phyloP scores from a whole-genome alignment of 2,797 vertebrate genomes.

The Oreonectes daqikongensis region DNA sequence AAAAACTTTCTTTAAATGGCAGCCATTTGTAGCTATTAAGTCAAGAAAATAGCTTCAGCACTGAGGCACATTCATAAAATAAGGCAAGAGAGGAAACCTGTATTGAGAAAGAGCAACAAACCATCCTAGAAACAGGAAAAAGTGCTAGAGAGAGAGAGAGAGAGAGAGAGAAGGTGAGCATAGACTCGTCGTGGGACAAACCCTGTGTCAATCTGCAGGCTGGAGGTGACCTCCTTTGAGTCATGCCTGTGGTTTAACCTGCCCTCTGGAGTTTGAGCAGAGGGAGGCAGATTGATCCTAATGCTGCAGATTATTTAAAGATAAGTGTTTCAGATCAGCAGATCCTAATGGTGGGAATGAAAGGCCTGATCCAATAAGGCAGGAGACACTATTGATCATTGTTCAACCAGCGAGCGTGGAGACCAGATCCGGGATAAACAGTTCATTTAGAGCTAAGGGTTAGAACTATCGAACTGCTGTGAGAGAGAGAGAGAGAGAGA shows the following conservation, averaged over 20 bases:
- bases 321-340: slow-evolving; percentile 59
- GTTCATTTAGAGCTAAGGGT: slow-evolving; percentile 52
- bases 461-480: slow-evolving; percentile 48
- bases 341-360: slow-evolving; percentile 48
- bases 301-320: slow-evolving; percentile 59
- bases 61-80: slow-evolving; percentile 31
- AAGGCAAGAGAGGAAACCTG: not conserved
- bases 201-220: slow-evolving; percentile 35
- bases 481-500: not conserved
- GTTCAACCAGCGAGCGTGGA: slow-evolving; percentile 33
- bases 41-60: slow-evolving; percentile 22
- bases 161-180: not conserved
- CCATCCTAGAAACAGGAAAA: not conserved
- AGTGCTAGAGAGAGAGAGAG: slow-evolving; percentile 12
- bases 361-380: slow-evolving; percentile 46
- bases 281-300: slow-evolving; percentile 48
- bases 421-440: slow-evolving; percentile 55
- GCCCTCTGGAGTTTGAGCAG: slow-evolving; percentile 3
- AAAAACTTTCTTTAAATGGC: slow-evolving; percentile 37
- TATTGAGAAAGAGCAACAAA: not conserved
- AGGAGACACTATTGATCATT: slow-evolving; percentile 49
- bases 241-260: slow-evolving; percentile 16
- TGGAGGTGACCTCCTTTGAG: slow-evolving; percentile 35
- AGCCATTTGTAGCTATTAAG: slow-evolving; percentile 49
- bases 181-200: slow-evolving; percentile 14